A percentile compares a stretch with the other conserved stretches of the same genome.
Conservation (phyloP, 2,113 vertebrate genomes). For the Passer montanus region DNA sequence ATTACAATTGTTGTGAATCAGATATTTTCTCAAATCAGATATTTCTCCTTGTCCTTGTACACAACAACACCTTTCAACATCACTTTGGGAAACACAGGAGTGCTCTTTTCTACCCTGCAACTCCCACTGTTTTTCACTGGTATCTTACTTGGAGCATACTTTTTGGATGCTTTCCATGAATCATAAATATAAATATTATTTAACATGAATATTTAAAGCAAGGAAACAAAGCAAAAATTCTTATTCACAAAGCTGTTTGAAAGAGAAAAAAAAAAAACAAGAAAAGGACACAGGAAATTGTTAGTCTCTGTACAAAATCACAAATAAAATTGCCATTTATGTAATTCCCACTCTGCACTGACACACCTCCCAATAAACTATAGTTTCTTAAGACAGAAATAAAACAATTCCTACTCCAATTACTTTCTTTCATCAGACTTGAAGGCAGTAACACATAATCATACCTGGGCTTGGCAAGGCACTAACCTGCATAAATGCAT, state of each 20-base stretch:
- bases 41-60: neutral
- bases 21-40: neutral
- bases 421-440: neutral
- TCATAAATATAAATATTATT: neutral
- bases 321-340: neutral
- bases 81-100: neutral
- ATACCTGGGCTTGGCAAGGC: neutral
- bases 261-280: neutral
- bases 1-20: neutral
- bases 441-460: neutral
- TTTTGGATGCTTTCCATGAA: neutral
- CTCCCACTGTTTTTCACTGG: neutral
- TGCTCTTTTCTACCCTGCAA: neutral
- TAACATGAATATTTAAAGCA: neutral
- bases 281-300: neutral
- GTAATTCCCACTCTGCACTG: neutral
- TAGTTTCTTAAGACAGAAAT: neutral
- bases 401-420: neutral
- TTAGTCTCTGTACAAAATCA: neutral
- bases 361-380: neutral
- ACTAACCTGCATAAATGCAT: neutral
- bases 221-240: neutral
- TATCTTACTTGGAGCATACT: neutral
- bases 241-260: neutral
- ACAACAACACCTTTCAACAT: slow-evolving; percentile 8